Evolutionary conservation across 2,113 vertebrate species (phyloP), one percentile per base, ranked within the genome.

Genomic region (Heterotis niloticus): DNA sequence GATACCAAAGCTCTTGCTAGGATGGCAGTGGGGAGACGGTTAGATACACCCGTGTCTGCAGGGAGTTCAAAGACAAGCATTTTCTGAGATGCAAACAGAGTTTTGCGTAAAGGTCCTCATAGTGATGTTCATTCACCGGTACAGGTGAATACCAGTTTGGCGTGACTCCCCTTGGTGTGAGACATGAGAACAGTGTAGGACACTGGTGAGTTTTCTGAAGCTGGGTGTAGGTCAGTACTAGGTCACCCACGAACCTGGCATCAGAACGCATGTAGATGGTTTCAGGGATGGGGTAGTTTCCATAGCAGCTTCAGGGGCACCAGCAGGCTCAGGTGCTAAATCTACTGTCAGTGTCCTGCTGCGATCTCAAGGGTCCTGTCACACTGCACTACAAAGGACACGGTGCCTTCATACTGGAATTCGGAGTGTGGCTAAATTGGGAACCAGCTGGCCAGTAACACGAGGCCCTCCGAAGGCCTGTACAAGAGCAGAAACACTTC

Each of bases 361-460:
- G 34, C 10, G 0, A 44, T 34, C 9, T 11, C 7, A n/a, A 20
- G 26, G 28, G 65, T 54, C 52, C 54, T 29, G 65, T 52, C 65
- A 52, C 57, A 64, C 76, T 77, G 62, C 54, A 83, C 77, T 44
- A 44, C 34, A 44, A 82, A 84, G 83, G 81, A 81, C 82, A 78
- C 75, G 57, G 62, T 67, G 65, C 60, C 76, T 80, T 62, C 65
- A 78, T 51, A 66, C 71, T 70, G 81, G 84, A 86, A 84, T 82
- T 77, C 78, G 83, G 78, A 77, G 62, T 14, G 23, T 60, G 24
- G 76, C 86, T 87, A 87, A 82, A 82, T 84, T 85, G 73, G 66
- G 84, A 86, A 83, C 80, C 34, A 44, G 64, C 59, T 52, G 11
- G 59, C 78, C 72, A 62, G 79, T 81, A 79, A 81, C 81, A 18